phyloP scores from a whole-genome alignment of 2,888 invertebrate species.

The Epinotia demarniana region DNA sequence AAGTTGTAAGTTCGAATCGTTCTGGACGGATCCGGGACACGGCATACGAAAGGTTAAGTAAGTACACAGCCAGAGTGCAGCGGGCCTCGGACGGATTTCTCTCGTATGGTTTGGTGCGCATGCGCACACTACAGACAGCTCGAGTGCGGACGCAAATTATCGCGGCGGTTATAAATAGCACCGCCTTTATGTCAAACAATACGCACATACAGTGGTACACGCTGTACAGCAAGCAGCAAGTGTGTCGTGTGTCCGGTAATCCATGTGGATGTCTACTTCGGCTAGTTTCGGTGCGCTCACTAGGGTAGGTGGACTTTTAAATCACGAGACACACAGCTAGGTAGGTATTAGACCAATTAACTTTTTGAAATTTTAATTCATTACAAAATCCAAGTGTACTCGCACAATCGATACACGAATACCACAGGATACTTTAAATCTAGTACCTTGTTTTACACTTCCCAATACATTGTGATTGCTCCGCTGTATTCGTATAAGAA shows the following conservation, averaged over 20 bases:
- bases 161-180: slow-evolving; percentile 29
- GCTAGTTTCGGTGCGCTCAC: not conserved
- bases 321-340: not conserved
- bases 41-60: too few relatives aligned
- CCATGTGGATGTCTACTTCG: slow-evolving; percentile 18
- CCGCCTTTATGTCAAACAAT: slow-evolving; percentile 29
- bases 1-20: too few relatives aligned
- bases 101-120: not conserved
- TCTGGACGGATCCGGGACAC: too few relatives aligned
- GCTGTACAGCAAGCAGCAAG: not conserved
- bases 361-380: not conserved
- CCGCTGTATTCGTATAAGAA: too few relatives aligned
- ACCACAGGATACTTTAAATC: too few relatives aligned
- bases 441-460: too few relatives aligned
- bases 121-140: not conserved
- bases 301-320: not conserved
- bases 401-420: too few relatives aligned
- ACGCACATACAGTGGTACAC: slow-evolving; percentile 3
- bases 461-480: too few relatives aligned
- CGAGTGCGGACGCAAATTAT: slow-evolving; percentile 1
- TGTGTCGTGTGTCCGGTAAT: slow-evolving; percentile 18
- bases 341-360: too few relatives aligned
- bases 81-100: slow-evolving; percentile 14
- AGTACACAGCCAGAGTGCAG: not conserved
- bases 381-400: not conserved